These are phyloP conservation scores for Morpho deidamia DNA, from an alignment of 2,888 invertebrate genomes.

Conservation along the genomic window DNA sequence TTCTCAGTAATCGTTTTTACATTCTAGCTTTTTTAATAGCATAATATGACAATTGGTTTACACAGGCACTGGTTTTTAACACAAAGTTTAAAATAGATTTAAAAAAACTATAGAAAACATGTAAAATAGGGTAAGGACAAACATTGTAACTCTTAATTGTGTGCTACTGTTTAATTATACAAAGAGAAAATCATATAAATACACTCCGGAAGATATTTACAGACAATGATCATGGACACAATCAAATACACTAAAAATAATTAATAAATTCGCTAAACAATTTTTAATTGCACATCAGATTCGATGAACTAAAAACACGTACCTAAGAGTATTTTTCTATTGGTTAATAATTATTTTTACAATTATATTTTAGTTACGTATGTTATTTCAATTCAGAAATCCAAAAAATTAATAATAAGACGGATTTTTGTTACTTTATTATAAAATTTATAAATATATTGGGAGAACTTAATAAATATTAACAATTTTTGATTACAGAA, in stretches of 20 bases:
- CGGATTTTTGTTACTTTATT: conserved; percentile 55
- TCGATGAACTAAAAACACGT: conserved; percentile 56
- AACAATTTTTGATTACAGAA: conserved; percentile 25
- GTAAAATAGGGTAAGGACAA: conserved; percentile 22
- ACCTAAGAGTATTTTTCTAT: conserved; percentile 67
- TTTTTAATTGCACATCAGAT: conserved; percentile 58
- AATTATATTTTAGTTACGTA: conserved; percentile 73
- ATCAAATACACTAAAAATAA: conserved; percentile 47
- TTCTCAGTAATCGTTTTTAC: conserved; percentile 11
- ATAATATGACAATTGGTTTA: conserved; percentile 43
- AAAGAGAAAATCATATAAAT: conserved; percentile 48
- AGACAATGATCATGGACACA: conserved; percentile 56
- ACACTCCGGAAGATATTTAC: conserved; percentile 70
- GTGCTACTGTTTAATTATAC: conserved; percentile 48
- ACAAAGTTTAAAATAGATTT: conserved; percentile 40
- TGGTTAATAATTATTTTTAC: conserved; percentile 63
- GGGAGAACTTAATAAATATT: conserved; percentile 25
- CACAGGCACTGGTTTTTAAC: conserved; percentile 37
- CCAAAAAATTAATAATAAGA: conserved; percentile 59
- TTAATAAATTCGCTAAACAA: conserved; percentile 70
- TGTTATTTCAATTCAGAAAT: conserved; percentile 63
- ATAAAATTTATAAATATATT: conserved; percentile 26
- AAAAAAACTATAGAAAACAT: conserved; percentile 41
- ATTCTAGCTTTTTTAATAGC: conserved; percentile 12
- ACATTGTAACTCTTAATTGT: conserved; percentile 36